Conservation (phyloP, 2,113 vertebrate species). For the Tautogolabrus adspersus region DNA sequence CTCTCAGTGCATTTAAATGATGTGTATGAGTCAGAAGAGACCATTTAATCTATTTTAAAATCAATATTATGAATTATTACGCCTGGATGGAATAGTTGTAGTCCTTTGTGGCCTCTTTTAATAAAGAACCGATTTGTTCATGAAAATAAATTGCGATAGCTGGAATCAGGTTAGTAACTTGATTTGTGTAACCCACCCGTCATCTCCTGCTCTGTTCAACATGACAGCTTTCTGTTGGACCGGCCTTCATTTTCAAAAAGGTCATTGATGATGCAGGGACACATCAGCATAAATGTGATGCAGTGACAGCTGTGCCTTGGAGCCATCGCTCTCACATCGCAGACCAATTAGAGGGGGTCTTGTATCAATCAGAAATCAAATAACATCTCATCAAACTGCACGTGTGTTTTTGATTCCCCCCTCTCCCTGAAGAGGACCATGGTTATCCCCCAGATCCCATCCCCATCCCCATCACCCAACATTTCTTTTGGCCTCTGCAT, state of each 20-base stretch:
- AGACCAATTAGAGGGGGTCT: constrained; percentile 75
- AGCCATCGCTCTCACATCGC: constrained; percentile 67
- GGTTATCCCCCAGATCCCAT: constrained; percentile 42
- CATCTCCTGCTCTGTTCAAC: constrained; percentile 49
- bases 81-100: neutral
- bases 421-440: constrained; percentile 26
- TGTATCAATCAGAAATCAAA: constrained; percentile 81
- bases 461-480: constrained; percentile 38
- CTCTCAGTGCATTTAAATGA: neutral
- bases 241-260: constrained; percentile 72
- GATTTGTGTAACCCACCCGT: constrained; percentile 39
- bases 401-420: constrained; percentile 62
- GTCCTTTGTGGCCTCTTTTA: constrained; percentile 44
- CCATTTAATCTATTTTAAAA: neutral
- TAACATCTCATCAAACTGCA: constrained; percentile 77
- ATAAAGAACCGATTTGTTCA: constrained; percentile 24
- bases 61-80: constrained; percentile 13
- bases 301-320: constrained; percentile 74
- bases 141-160: constrained; percentile 53
- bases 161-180: constrained; percentile 45
- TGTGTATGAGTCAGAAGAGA: neutral
- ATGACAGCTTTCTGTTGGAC: constrained; percentile 58
- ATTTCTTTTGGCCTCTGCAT: constrained; percentile 13
- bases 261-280: constrained; percentile 74
- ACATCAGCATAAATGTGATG: constrained; percentile 66